Evolutionary conservation across 1,140 invertebrate genomes (phyloP).

Genomic region (Drosophila miranda): DNA sequence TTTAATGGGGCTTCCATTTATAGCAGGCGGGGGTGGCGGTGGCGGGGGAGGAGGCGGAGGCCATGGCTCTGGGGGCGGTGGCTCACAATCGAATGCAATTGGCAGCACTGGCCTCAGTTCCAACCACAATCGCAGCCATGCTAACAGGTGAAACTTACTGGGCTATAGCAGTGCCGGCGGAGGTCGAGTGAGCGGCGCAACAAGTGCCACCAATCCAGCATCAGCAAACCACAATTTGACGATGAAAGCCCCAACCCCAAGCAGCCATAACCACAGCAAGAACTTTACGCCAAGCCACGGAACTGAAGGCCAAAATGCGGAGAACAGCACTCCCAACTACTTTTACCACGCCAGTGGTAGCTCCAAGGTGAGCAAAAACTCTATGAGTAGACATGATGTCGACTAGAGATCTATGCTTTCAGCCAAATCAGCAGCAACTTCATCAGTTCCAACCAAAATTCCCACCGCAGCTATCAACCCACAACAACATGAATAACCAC

Average conservation of each 20-base stretch:
- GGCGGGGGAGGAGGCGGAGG: constrained; percentile 20
- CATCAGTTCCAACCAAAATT: constrained; percentile 44
- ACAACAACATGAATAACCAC: constrained; percentile 42
- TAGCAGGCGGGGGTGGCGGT: constrained; percentile 45
- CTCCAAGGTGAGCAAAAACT: constrained; percentile 41
- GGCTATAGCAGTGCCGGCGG: constrained; percentile 43
- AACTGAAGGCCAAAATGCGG: constrained; percentile 40
- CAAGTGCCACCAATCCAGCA: constrained; percentile 42
- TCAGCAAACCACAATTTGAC: constrained; percentile 52
- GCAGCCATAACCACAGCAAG: constrained; percentile 40
- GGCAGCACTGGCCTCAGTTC: constrained; percentile 64
- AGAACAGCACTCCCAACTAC: constrained; percentile 33
- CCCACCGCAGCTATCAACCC: constrained; percentile 48
- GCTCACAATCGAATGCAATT: constrained; percentile 64
- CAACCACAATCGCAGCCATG: constrained; percentile 80
- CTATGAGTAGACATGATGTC: background rate
- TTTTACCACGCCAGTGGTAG: constrained; percentile 31
- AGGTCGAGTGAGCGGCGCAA: constrained; percentile 17
- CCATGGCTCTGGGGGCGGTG: constrained; percentile 16
- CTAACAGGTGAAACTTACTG: constrained; percentile 82
- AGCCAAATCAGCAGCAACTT: constrained; percentile 36
- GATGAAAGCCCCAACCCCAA: constrained; percentile 49
- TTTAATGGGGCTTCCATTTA: background rate
- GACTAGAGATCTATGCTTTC: background rate
- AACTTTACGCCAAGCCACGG: constrained; percentile 36